Percentiles rank a stretch among this genome's conserved stretches.
Conservation (phyloP, 1,140 invertebrate species). For the Drosophila arawakana region DNA sequence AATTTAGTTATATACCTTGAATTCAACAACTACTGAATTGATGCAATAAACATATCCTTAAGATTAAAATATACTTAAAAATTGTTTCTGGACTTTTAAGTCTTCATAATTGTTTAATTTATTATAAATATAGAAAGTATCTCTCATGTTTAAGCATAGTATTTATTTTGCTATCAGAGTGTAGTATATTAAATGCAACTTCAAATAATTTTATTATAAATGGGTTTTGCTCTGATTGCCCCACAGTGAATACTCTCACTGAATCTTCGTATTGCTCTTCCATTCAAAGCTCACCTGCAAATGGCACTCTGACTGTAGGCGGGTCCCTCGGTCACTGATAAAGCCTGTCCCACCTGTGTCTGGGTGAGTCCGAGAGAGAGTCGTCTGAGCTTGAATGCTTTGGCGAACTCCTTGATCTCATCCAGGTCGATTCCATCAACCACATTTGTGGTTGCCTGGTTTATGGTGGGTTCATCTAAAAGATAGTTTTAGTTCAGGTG, state of each 20-base stretch:
- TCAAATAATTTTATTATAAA: background rate
- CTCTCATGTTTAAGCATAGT: too few relatives aligned
- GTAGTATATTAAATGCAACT: too few relatives aligned
- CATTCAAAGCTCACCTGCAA: constrained; percentile 92
- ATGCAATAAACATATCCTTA: background rate
- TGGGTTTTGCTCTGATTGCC: background rate
- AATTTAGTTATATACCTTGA: background rate
- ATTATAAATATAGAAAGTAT: too few relatives aligned
- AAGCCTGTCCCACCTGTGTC: constrained; percentile 97
- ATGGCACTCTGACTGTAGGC: constrained; percentile 99
- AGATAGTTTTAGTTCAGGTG: constrained; percentile 45
- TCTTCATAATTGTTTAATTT: background rate
- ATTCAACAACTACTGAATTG: background rate
- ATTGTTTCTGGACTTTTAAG: background rate
- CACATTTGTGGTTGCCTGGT: constrained; percentile 96
- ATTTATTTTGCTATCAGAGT: too few relatives aligned
- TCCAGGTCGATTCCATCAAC: constrained; percentile 98
- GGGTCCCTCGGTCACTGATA: constrained; percentile 97
- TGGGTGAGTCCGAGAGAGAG: constrained; percentile 97
- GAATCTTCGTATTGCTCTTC: background rate
- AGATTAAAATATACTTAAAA: too few relatives aligned
- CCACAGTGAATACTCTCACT: too few relatives aligned
- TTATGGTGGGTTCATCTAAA: constrained; percentile 95
- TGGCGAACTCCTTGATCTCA: constrained; percentile 99
- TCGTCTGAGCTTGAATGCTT: constrained; percentile 97